Base-by-base conservation (phyloP, 2,113 vertebrate species). In the Thryonomys swinderianus region DNA sequence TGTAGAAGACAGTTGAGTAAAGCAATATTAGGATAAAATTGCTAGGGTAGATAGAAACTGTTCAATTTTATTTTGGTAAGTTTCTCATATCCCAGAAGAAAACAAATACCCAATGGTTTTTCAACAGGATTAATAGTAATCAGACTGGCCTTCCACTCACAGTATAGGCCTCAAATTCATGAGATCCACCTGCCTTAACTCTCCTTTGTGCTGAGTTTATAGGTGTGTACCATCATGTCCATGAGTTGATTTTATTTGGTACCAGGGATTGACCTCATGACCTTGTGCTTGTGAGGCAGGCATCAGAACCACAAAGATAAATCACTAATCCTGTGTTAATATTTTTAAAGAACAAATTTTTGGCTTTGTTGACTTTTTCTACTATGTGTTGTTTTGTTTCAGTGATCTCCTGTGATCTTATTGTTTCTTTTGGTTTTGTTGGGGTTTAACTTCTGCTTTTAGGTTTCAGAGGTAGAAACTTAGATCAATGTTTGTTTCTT, bases 291-390 rank as follows among this genome's bases (percentile, higher is more conserved):
- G 48, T 51, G 48, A 51, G 48, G 48, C 48, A 51, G 48, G 48
- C 5, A 10, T 51, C 48, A 51, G 48, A 51, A 51, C 48, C 48
- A 51, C 48, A 51, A 10, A 51, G 10, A 51, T 51, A 51, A 51
- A 51, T 51, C 48, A 5, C 48, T 51, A 51, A 10, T 10, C 48
- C 17, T 42, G 0, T 25, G 32, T 78, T 57, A 61, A 51, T 59
- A 88, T n/a, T 91, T 93, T 93, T 10, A 85, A 81, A 62, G 17
- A 92, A 34, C 30, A 69, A n/a, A 40, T 10, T 45, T 90, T 86
- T 80, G 83, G 48, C 34, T 55, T 88, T 83, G n/a, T 55, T 61
- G 55, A 55, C 84, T 90, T 87, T 79, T 10, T 84, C 78, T 55
- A 18, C 64, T 59, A 6, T 66, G 62, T 30, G 34, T 48, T 8